phyloP scores from a whole-genome alignment of 2,113 vertebrate species.

The Stigmatopora nigra region DNA sequence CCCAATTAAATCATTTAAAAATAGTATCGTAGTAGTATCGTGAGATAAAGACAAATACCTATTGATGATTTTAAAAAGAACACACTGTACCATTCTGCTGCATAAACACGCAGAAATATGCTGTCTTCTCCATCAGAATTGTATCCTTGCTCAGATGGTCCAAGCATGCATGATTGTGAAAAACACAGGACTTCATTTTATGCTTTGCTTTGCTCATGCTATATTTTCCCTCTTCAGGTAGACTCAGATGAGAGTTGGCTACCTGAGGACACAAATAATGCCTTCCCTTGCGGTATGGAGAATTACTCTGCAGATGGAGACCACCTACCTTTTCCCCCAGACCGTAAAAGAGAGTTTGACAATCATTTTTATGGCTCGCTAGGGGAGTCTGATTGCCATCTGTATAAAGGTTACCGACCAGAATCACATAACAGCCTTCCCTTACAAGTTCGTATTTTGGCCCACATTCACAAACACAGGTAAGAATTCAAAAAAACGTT shows the following conservation, averaged over 20 bases:
- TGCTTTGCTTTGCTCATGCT: background rate
- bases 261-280: conserved; percentile 59
- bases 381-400: conserved; percentile 34
- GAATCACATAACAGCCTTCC: conserved; percentile 41
- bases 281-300: conserved; percentile 65
- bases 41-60: too few species aligned
- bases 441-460: conserved; percentile 61
- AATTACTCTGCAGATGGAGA: conserved; percentile 69
- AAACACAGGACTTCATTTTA: too few species aligned
- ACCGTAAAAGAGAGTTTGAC: conserved; percentile 68
- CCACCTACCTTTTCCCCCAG: conserved; percentile 72
- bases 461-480: conserved; percentile 60
- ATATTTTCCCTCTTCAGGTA: conserved; percentile 5
- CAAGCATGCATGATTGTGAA: too few species aligned
- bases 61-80: too few species aligned
- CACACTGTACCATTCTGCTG: too few species aligned
- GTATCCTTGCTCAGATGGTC: too few species aligned
- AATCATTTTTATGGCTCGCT: conserved; percentile 53
- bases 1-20: too few species aligned
- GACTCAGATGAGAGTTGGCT: conserved; percentile 38
- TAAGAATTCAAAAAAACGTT: conserved; percentile 7
- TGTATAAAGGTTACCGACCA: conserved; percentile 34
- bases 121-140: too few species aligned
- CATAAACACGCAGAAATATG: too few species aligned
- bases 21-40: too few species aligned